Base-by-base conservation (phyloP, 2,888 invertebrate genomes). In the Drepana falcataria region DNA sequence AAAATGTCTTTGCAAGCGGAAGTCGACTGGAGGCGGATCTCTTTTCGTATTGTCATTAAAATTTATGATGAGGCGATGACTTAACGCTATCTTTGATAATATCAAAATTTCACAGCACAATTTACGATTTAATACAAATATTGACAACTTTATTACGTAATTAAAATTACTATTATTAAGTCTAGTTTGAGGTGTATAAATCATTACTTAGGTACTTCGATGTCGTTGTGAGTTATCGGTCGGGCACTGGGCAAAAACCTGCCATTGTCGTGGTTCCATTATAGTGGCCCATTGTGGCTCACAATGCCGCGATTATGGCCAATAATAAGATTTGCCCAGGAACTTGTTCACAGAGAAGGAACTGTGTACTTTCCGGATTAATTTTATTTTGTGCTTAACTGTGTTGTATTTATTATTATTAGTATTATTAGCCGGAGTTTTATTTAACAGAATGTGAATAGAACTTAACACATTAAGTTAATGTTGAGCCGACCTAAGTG, bases 291-390 rank as follows among this genome's bases (percentile, higher is more conserved):
- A 51, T 51, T 40, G 51, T 51, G 41, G 57, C 57, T 58, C 65
- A 79, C 76, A 81, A 79, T 75, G 67, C 70, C 57, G 58, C 75
- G 72, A 74, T 81, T 81, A 77, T 73, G 71, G 69, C 68, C 74
- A 74, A 76, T 81, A 77, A 77, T 74, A 73, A 73, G 70, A 79
- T 75, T 74, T 70, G 64, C 60, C 56, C 65, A 55, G 63, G 59
- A 61, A 54, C 55, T 48, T 41, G 56, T 40, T 51, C 40, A 40
- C 21, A 49, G 33, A 9, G 33, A 34, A 47, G 2, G 9, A 33
- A 40, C 33, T 40, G 6, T 40, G 37, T 41, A n/a, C 7, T 33
- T 9, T 6, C 4, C 40, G 40, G 40, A 40, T 40, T 6, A 7
- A 40, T 40, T 40, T 40, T 40, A 40, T 40, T 40, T 40, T 40